A percentile compares a stretch with the other conserved stretches of the same genome.
These are phyloP conservation scores for Hyphantria cunea DNA, from an alignment of 1,140 invertebrate genomes.

Conservation along the genomic window DNA sequence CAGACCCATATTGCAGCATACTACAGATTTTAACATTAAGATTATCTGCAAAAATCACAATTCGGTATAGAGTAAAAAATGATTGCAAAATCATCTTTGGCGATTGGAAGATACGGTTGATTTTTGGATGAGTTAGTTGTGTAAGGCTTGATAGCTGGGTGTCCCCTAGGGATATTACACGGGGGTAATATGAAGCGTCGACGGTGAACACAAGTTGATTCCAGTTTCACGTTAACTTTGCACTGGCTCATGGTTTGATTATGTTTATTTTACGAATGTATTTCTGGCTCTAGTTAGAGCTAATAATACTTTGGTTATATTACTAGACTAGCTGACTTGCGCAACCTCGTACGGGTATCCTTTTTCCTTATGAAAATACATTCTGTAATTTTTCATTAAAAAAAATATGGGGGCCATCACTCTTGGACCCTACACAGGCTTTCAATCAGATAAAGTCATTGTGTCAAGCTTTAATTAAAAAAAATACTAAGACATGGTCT, in stretches of 20 bases:
- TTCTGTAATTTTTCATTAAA: too few species aligned
- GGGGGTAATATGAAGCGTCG: conserved; percentile 15
- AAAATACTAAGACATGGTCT: too few species aligned
- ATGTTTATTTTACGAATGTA: conserved; percentile 16
- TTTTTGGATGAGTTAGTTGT: not conserved
- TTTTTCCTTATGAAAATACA: too few species aligned
- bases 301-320: too few species aligned
- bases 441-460: too few species aligned
- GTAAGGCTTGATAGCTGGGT: not conserved
- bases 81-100: not conserved
- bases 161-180: conserved; percentile 19
- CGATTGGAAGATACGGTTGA: not conserved
- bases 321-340: too few species aligned
- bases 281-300: not conserved
- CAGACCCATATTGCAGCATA: conserved; percentile 17
- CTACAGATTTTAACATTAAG: conserved; percentile 26
- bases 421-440: too few species aligned
- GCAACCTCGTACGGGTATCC: too few species aligned
- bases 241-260: conserved; percentile 12
- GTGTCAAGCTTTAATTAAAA: too few species aligned
- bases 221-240: conserved; percentile 21
- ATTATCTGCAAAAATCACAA: conserved; percentile 29
- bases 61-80: not conserved
- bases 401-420: too few species aligned
- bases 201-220: conserved; percentile 16